phyloP scores from a whole-genome alignment of 2,888 invertebrate genomes.

The Drosophila mayaguana region DNA sequence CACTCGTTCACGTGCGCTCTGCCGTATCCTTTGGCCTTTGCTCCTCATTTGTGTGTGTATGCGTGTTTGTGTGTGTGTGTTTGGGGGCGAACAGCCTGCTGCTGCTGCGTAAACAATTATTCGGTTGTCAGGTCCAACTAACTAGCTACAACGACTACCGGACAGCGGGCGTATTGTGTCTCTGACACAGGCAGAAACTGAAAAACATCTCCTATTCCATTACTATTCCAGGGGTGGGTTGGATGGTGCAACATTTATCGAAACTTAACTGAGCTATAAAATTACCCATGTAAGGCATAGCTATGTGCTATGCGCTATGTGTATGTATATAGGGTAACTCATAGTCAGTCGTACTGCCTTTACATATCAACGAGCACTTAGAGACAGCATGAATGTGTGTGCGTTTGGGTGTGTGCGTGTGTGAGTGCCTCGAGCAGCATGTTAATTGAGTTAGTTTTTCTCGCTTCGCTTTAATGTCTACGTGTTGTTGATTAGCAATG shows the following conservation, averaged over 20 bases:
- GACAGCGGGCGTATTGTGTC: constrained; percentile 23
- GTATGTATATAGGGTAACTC: constrained; percentile 28
- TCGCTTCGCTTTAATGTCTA: constrained; percentile 31
- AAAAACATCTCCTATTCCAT: constrained; percentile 3
- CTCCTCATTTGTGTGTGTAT: constrained; percentile 27
- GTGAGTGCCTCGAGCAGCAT: constrained; percentile 61
- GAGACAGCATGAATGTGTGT: constrained; percentile 12
- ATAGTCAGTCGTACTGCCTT: not conserved
- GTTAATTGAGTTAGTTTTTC: constrained; percentile 68
- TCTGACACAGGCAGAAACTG: constrained; percentile 17
- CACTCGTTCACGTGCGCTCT: constrained; percentile 29
- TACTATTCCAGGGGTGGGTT: constrained; percentile 1
- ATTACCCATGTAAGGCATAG: too few species aligned
- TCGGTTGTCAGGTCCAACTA: constrained; percentile 36
- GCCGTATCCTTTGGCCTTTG: constrained; percentile 40
- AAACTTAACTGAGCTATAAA: not conserved
- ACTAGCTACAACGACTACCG: not conserved
- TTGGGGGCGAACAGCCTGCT: constrained; percentile 24
- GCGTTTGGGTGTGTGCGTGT: constrained; percentile 14
- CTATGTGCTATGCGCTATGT: too few species aligned
- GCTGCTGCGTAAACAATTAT: constrained; percentile 60
- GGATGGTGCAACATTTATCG: constrained; percentile 5
- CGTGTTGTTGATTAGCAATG: constrained; percentile 61
- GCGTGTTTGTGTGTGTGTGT: too few species aligned
- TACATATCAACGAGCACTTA: constrained; percentile 33